These are phyloP conservation scores for Tipula unca DNA, from an alignment of 2,888 invertebrate genomes.

Conservation along the genomic window DNA sequence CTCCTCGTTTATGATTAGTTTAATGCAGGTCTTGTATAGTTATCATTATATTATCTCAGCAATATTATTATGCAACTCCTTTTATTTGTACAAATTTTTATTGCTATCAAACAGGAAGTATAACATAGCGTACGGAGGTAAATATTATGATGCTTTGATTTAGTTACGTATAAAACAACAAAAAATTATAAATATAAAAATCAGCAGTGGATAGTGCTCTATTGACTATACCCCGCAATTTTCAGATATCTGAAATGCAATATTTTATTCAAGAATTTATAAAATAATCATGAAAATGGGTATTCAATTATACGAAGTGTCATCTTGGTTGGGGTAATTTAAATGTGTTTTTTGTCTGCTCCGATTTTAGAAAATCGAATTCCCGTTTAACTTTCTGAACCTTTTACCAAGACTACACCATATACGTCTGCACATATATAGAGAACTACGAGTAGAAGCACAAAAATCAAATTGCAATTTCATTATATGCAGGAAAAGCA, in stretches of 20 bases:
- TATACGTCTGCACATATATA: not conserved
- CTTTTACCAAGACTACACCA: not conserved
- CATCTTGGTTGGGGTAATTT: not conserved
- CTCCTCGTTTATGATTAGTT: not conserved
- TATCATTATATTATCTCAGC: not conserved
- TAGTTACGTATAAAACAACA: no score
- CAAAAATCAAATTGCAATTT: not conserved
- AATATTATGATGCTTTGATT: not conserved
- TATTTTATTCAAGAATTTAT: not conserved
- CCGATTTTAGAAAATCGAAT: not conserved
- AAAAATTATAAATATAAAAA: no score
- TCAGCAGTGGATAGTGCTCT: no score
- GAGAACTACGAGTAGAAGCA: not conserved
- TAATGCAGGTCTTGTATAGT: not conserved
- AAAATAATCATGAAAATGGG: not conserved
- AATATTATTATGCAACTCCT: not conserved
- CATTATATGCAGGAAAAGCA: not conserved
- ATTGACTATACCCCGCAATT: no score
- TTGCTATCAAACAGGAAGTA: not conserved
- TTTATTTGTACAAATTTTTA: not conserved
- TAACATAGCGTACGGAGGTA: not conserved
- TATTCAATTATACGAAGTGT: not conserved
- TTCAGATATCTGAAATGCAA: no score
- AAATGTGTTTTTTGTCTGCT: not conserved
- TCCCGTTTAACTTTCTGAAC: not conserved